Conservation (phyloP, 2,113 vertebrate genomes). For the Miniopterus natalensis region DNA sequence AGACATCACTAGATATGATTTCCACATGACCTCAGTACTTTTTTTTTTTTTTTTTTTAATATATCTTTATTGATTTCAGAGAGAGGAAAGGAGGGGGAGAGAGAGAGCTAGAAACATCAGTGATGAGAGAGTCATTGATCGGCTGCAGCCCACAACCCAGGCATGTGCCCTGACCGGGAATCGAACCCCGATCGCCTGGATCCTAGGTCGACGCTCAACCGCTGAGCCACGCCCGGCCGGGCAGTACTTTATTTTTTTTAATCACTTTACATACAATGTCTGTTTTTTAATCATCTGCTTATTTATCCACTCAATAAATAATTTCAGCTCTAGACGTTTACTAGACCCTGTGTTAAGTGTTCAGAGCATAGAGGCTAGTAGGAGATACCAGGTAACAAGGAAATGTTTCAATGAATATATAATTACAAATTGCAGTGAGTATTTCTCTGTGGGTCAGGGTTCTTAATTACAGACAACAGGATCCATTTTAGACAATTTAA, state of each 20-base stretch:
- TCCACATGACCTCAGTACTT: neutral
- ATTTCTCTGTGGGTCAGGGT: neutral
- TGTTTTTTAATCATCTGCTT: neutral
- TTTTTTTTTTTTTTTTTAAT: neutral
- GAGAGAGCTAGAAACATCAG: no score
- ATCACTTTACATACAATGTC: neutral
- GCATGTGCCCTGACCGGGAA: no score
- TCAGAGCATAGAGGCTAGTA: neutral
- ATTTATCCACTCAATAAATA: neutral
- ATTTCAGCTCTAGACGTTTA: neutral
- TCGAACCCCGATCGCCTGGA: no score
- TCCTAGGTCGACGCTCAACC: no score
- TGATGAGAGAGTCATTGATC: no score
- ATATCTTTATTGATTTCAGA: no score
- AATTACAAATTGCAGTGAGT: neutral
- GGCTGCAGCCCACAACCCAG: no score
- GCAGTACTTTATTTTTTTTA: neutral
- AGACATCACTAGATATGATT: neutral
- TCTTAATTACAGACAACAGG: neutral
- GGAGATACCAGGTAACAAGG: neutral
- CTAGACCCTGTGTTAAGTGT: accelerated
- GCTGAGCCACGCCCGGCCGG: no score
- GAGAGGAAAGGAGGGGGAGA: no score
- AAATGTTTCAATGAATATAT: neutral
- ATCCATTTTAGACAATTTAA: neutral